Conservation (phyloP, 2,888 invertebrate genomes). For the Bellardia pandia region DNA sequence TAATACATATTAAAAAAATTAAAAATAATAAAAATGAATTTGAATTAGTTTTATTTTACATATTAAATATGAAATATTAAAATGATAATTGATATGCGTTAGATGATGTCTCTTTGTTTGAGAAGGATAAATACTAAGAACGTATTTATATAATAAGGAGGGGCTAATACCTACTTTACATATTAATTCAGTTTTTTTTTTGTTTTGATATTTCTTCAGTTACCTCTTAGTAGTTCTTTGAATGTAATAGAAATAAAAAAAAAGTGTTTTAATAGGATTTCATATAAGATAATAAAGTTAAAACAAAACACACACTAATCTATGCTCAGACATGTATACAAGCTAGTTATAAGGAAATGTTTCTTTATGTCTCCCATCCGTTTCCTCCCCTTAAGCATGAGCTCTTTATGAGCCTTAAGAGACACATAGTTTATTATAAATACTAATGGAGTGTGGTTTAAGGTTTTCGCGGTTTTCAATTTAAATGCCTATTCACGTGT, state of each 20-base stretch:
- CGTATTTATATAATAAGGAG: not conserved
- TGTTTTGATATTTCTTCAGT: not conserved
- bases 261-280: slow-evolving; percentile 30
- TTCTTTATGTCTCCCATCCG: not conserved
- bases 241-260: not conserved
- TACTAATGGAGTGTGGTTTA: not conserved
- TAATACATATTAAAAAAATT: not conserved
- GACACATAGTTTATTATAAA: not conserved
- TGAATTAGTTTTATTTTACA: not conserved
- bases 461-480: not conserved
- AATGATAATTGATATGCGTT: slow-evolving; percentile 4
- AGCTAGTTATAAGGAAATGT: not conserved
- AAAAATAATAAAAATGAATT: not conserved
- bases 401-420: not conserved
- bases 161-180: slow-evolving; percentile 26
- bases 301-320: not conserved
- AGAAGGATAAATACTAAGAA: not conserved
- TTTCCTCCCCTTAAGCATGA: not conserved
- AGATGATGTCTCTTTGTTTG: not conserved
- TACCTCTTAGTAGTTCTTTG: not conserved
- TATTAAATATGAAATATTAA: not conserved
- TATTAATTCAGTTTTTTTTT: not conserved
- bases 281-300: slow-evolving; percentile 19
- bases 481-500: slow-evolving; percentile 1
- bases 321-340: not conserved